Percentiles rank a stretch among this genome's conserved stretches.
phyloP scores from a whole-genome alignment of 2,113 vertebrate species.

The Marmota monax region DNA sequence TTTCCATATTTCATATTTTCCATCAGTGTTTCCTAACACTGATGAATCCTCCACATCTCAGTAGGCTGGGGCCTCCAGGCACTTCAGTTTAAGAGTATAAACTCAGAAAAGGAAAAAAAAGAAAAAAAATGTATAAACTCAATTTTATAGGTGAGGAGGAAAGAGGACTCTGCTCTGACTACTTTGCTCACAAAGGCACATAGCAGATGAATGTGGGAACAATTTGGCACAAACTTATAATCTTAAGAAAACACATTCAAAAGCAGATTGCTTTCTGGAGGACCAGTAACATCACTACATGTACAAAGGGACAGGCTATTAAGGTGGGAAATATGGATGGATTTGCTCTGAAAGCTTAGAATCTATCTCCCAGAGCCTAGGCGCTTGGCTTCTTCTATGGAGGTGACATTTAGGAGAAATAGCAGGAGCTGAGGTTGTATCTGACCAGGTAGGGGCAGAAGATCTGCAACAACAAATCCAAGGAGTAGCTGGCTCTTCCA shows the following conservation, averaged over 20 bases:
- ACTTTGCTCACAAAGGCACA: background rate
- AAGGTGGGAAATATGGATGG: background rate
- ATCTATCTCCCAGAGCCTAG: background rate
- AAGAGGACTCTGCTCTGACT: background rate
- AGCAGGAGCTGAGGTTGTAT: background rate
- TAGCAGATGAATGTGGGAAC: background rate
- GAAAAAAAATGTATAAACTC: background rate
- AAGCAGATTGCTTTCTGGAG: background rate
- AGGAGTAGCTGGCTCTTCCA: background rate
- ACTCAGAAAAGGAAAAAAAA: background rate
- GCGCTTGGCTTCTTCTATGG: background rate
- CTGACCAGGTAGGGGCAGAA: background rate
- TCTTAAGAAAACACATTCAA: background rate
- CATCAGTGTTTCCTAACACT: background rate
- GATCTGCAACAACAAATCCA: background rate
- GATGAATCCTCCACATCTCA: slow-evolving; percentile 10
- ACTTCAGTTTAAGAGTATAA: slow-evolving; percentile 8
- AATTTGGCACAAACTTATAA: background rate
- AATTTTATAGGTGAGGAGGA: background rate
- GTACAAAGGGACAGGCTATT: background rate
- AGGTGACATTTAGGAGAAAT: background rate
- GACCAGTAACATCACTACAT: background rate
- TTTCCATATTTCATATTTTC: background rate
- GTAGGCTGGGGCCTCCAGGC: background rate
- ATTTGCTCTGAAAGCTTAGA: background rate